Base-by-base conservation (phyloP, 2,113 vertebrate genomes). In the Limanda limanda region DNA sequence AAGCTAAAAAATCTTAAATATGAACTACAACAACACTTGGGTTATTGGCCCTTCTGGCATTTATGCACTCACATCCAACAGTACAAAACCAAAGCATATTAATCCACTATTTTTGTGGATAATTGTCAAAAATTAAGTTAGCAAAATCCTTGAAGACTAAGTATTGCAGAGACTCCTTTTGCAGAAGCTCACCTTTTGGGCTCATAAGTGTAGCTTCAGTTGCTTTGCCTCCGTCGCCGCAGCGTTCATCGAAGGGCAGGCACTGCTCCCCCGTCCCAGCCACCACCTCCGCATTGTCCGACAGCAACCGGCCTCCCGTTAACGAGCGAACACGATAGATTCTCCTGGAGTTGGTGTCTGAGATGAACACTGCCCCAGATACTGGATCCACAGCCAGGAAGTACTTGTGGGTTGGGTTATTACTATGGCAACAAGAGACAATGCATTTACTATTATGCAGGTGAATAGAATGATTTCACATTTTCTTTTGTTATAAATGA, bases 331-430 rank as follows among this genome's bases (percentile, higher is more conserved):
- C 95, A 0, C 91, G 94, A 93, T 96, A 98, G 78, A 99, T 99
- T 35, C 97, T 91, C 8, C 98, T 94, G 0, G 97, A 98, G 90
- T 98, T 99, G 93, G 97, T 99, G 90, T 99, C 98, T 0, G 98
- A 99, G 78, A 99, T 95, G 35, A 95, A 99, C 74, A 99, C 92
- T 0, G 96, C 96, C 74, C 98, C 97, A 0, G 97, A 96, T 88
- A 98, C 97, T 3, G 98, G 98, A 90, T 99, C 97, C 86, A 99
- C 96, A 0, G 98, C 97, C 95, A 99, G 88, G 93, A 98, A 99
- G 94, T 99, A 99, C 93, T 99, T 99, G 86, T 99, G 98, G 6
- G 97, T 97, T 0, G 97, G 97, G 92, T 98, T 99, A 92, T 98
- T 99, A 94, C 98, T 99, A 94, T 78, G 87, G 79, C 54, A 79